Percentiles rank a stretch among this genome's conserved stretches.
Conservation (phyloP, 1,140 invertebrate genomes). For the Lordiphosa clarofinis region DNA sequence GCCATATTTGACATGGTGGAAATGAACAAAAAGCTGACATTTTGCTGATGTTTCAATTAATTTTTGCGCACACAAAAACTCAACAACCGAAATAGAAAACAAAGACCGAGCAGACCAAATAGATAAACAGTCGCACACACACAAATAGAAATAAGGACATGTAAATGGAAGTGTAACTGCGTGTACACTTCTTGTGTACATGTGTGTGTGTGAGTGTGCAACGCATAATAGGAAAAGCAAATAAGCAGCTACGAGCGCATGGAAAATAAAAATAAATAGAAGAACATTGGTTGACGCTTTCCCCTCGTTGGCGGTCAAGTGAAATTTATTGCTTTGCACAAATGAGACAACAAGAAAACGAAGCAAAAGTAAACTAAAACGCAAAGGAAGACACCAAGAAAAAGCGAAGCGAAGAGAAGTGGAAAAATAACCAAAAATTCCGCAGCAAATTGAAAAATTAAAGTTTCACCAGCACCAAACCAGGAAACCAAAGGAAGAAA, state of each 20-base stretch:
- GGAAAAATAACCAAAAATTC: conserved; percentile 65
- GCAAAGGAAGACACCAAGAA: conserved; percentile 23
- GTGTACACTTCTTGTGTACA: background rate
- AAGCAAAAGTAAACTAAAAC: conserved; percentile 37
- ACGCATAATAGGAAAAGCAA: conserved; percentile 67
- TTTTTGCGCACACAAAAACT: conserved; percentile 23
- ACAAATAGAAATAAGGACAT: conserved; percentile 45
- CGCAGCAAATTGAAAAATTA: conserved; percentile 73
- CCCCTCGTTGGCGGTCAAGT: conserved; percentile 70
- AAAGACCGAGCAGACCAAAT: conserved; percentile 35
- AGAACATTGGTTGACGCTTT: conserved; percentile 55
- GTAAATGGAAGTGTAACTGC: conserved; percentile 48
- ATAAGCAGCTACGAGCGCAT: conserved; percentile 51
- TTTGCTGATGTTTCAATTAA: conserved; percentile 68
- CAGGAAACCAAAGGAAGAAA: conserved; percentile 14
- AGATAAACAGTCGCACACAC: conserved; percentile 42
- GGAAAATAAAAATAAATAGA: conserved; percentile 55
- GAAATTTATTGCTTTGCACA: conserved; percentile 73
- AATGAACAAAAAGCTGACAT: conserved; percentile 17
- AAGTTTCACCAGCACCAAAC: conserved; percentile 46
- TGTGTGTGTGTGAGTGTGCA: conserved; percentile 26
- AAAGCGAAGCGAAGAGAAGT: conserved; percentile 19
- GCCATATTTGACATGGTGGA: conserved; percentile 20
- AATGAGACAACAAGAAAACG: conserved; percentile 61
- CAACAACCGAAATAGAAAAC: conserved; percentile 24